A percentile compares a stretch with the other conserved stretches of the same genome.
phyloP scores from a whole-genome alignment of 2,113 vertebrate species.

The Aythya baeri region DNA sequence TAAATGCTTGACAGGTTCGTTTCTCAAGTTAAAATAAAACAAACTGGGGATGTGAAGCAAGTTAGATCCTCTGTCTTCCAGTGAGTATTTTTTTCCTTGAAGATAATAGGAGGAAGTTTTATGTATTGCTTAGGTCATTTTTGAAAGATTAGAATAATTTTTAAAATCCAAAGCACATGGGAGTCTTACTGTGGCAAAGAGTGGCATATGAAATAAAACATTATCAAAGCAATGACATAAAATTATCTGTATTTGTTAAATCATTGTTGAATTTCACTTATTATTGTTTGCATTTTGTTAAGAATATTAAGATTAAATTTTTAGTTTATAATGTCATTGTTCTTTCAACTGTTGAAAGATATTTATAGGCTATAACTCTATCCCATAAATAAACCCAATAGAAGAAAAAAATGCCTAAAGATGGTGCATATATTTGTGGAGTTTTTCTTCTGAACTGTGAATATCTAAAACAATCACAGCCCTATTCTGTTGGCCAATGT shows the following conservation, averaged over 20 bases:
- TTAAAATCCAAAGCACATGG: not conserved
- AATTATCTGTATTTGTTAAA: not conserved
- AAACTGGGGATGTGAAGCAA: accelerated
- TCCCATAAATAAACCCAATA: not conserved
- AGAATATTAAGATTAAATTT: not conserved
- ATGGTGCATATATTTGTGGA: not conserved
- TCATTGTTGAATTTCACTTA: not conserved
- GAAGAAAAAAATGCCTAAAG: not conserved
- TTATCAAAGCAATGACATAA: not conserved
- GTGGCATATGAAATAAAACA: not conserved
- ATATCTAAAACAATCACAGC: not conserved
- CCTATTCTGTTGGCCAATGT: not conserved
- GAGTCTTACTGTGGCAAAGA: not conserved
- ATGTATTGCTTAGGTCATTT: not conserved
- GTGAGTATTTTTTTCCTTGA: not conserved
- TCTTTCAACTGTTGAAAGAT: not conserved
- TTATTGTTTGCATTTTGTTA: not conserved
- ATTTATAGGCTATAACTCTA: not conserved
- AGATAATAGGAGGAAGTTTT: not conserved
- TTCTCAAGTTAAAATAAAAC: not conserved
- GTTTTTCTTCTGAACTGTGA: not conserved
- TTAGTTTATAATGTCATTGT: not conserved
- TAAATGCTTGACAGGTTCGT: not conserved
- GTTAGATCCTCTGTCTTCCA: not conserved
- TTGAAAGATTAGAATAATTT: not conserved